Base-by-base conservation (phyloP, 2,888 invertebrate species). In the Ecliptopera silaceata region DNA sequence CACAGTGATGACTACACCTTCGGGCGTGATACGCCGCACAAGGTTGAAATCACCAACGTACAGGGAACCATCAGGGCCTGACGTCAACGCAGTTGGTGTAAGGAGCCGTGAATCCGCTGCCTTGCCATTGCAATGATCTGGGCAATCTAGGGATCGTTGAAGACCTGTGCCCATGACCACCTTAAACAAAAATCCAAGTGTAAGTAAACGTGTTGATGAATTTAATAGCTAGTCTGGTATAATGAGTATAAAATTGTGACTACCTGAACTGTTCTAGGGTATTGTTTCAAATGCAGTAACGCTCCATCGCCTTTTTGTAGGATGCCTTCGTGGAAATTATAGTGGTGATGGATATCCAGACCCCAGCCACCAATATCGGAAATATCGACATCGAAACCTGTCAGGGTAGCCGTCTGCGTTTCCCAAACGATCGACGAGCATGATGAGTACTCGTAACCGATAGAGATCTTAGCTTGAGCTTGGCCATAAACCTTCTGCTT, bases 331-430 rank as follows among this genome's bases (percentile, higher is more conserved):
- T 98, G 97, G 93, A 98, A 98, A 84, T 99, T 99, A 87, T 99
- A 99, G 83, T 98, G 97, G 86, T 99, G 99, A 87, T 99, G 99
- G 63, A 99, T 97, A 81, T 99, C 97, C 51, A 99, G 91, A 47
- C 99, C 98, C 99, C 99, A 99, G 43, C 98, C 98, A 0, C 99
- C 99, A 51, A 99, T 96, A 80, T 98, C 98, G 0, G 99, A 98
- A 64, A 98, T 98, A 75, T 97, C 97, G 46, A 99, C 97, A 83
- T 98, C 98, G 85, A 97, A 98, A 17, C 99, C 99, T 83, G 97
- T 97, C 70, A 99, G 88, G 32, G 96, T 97, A 1, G 98, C 97
- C 0, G 98, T 97, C 84, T 98, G 97, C 2, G 97, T 97, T 71
- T 97, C 97, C 99, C 99, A 99, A 32, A 99, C 96, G 11, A 98